Evolutionary conservation across 2,888 invertebrate genomes (phyloP).

Genomic region (Cataglyphis altisquamis): DNA sequence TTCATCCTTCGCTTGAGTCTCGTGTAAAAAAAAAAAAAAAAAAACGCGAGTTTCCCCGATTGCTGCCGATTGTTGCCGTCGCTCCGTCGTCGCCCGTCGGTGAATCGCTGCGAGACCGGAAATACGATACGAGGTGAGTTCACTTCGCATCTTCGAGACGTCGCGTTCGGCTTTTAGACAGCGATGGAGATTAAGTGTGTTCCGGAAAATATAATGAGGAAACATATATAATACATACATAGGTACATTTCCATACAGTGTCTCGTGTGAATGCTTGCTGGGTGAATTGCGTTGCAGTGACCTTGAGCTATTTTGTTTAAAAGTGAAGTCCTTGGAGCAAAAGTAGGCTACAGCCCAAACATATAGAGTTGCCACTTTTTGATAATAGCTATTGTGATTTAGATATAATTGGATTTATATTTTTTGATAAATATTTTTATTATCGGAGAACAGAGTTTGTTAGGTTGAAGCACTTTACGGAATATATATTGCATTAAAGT

Average conservation of each 20-base stretch:
- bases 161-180: not conserved
- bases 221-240: not conserved
- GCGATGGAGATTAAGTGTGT: not conserved
- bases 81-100: slow-evolving; percentile 22
- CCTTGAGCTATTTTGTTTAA: slow-evolving; percentile 15
- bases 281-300: slow-evolving; percentile 7
- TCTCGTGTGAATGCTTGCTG: not conserved
- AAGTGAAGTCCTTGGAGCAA: not conserved
- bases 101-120: slow-evolving; percentile 33
- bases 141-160: slow-evolving; percentile 28
- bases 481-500: not conserved
- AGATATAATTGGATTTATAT: not conserved
- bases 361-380: not conserved
- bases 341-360: not conserved
- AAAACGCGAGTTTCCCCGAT: slow-evolving; percentile 45
- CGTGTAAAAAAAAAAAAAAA: not conserved
- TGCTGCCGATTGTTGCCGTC: slow-evolving; percentile 27
- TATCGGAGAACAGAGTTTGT: not conserved
- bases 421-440: not conserved
- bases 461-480: not conserved
- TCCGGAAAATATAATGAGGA: not conserved
- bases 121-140: slow-evolving; percentile 51
- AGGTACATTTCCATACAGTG: not conserved
- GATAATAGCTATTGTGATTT: not conserved
- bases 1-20: not conserved